A percentile compares a stretch with the other conserved stretches of the same genome.
These are phyloP conservation scores for Corvus hawaiiensis DNA, from an alignment of 2,113 vertebrate species.

Conservation along the genomic window DNA sequence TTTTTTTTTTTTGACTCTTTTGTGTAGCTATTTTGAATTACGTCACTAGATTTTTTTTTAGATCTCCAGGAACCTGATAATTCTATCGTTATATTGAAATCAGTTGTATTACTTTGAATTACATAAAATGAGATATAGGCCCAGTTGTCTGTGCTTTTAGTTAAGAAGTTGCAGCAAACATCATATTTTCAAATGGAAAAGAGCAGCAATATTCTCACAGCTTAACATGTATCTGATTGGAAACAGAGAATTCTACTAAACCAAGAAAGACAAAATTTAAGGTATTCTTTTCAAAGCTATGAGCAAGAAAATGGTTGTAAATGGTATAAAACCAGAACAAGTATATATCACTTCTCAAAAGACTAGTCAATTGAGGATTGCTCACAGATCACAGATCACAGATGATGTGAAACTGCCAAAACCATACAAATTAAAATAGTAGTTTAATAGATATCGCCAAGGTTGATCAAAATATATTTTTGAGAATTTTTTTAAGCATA, in stretches of 20 bases:
- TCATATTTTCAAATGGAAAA: not conserved
- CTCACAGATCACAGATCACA: not conserved
- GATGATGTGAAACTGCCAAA: not conserved
- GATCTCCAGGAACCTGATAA: not conserved
- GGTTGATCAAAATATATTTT: not conserved
- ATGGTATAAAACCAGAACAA: not conserved
- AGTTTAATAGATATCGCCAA: not conserved
- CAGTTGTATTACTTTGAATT: not conserved
- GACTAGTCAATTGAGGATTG: not conserved
- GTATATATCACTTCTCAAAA: not conserved
- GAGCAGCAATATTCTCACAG: accelerated
- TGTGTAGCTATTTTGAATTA: not conserved
- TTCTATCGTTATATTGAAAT: not conserved
- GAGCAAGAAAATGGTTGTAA: not conserved
- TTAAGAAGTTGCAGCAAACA: not conserved
- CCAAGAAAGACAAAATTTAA: not conserved
- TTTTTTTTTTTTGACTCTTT: not conserved
- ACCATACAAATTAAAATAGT: not conserved
- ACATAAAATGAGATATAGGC: not conserved
- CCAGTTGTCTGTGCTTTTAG: accelerated
- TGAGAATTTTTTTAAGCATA: not conserved
- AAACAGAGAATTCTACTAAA: not conserved
- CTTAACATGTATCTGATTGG: not conserved
- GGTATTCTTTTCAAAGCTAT: not conserved
- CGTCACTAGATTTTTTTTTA: not conserved